Conservation (phyloP, 2,113 vertebrate species). For the Eptesicus fuscus region DNA sequence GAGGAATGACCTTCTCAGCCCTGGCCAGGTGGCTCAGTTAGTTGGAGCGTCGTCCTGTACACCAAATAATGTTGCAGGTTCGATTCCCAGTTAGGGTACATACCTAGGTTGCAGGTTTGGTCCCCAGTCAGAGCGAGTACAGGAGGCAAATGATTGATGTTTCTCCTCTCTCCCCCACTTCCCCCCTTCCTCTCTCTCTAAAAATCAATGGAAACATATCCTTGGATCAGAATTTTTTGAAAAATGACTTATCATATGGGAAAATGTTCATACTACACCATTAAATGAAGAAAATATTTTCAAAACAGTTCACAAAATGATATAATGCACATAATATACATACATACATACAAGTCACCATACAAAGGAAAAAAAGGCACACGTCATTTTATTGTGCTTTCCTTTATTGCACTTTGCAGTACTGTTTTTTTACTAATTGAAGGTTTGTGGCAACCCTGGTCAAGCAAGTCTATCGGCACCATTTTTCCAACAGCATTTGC, state of each 20-base stretch:
- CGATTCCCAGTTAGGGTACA: too few relatives aligned
- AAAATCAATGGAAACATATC: neutral
- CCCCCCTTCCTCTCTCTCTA: neutral
- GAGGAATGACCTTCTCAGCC: neutral
- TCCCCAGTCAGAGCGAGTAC: neutral
- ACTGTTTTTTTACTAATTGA: neutral
- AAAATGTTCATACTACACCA: neutral
- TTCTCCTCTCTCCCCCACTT: neutral
- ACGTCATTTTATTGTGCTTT: neutral
- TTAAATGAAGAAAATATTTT: conserved; percentile 42
- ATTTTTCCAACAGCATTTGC: neutral
- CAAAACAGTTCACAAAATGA: conserved; percentile 17
- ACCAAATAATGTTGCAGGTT: too few relatives aligned
- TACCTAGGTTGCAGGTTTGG: too few relatives aligned
- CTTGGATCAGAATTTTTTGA: neutral
- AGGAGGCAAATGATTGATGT: neutral
- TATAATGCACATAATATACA: neutral
- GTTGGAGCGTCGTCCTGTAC: too few relatives aligned
- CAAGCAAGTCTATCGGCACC: neutral
- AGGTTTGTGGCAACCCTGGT: neutral
- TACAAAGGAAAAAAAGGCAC: neutral
- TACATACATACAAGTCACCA: neutral
- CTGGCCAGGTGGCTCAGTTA: too few relatives aligned
- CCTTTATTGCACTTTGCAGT: neutral
- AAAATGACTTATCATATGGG: neutral